phyloP scores from a whole-genome alignment of 2,797 vertebrate species.

The Rhinella marina region DNA sequence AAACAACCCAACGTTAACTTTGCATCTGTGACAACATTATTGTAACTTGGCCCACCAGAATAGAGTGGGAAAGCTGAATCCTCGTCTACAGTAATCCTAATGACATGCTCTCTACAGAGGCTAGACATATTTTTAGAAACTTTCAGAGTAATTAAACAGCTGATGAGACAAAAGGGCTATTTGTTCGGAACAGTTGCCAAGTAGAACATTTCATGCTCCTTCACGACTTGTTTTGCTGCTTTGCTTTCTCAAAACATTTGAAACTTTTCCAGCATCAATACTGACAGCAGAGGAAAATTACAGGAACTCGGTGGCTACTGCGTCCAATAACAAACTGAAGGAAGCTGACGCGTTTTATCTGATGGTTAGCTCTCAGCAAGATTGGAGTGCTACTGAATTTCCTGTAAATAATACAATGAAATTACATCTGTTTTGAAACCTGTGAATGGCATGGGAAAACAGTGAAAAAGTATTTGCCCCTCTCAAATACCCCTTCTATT shows the following conservation, averaged over 20 bases:
- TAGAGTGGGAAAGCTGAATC: constrained; percentile 6
- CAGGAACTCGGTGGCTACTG: constrained; percentile 52
- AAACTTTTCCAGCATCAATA: constrained; percentile 38
- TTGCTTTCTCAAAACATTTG: constrained; percentile 56
- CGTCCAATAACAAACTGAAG: constrained; percentile 34
- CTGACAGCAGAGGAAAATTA: constrained; percentile 51
- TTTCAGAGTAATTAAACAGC: constrained; percentile 59
- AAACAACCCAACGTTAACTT: constrained; percentile 38
- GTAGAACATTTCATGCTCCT: constrained; percentile 56
- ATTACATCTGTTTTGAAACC: background rate
- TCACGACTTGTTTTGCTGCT: constrained; percentile 40
- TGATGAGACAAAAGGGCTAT: constrained; percentile 48
- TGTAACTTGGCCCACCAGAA: constrained; percentile 42
- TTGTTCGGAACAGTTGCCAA: constrained; percentile 59
- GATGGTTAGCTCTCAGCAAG: background rate
- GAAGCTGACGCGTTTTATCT: constrained; percentile 40
- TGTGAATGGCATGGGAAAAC: background rate
- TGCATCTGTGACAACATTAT: constrained; percentile 52
- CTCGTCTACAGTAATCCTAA: constrained; percentile 38
- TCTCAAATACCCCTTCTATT: background rate
- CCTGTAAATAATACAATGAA: constrained; percentile 6
- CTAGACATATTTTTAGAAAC: constrained; percentile 63
- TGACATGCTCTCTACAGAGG: background rate
- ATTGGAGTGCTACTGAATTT: background rate
- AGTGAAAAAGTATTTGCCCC: background rate